Evolutionary conservation across 2,797 vertebrate genomes (phyloP), one percentile per base, ranked within the genome.

Genomic region (Chaetodon trifasciatus): DNA sequence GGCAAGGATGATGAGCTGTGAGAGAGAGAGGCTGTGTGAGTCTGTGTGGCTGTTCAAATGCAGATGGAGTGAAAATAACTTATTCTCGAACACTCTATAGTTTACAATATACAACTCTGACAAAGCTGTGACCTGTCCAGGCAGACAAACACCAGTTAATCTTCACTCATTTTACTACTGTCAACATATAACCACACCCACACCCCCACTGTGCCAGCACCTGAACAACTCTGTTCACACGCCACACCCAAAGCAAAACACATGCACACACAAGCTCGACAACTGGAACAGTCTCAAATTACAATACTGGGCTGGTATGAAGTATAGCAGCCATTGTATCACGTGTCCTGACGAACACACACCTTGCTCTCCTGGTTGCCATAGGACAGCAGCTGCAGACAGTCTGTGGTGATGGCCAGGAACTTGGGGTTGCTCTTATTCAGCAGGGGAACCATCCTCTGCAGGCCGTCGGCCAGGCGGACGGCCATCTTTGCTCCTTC

Each of bases 321-420:
- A 23, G 28, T 10, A 40, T 9, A 55, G 1, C 58, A 42, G 52
- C 2, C 19, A 3, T n/a, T 55, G 19, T 24, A 40, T 47, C 8
- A 44, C 0, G 6, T 1, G 40, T 4, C 23, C 4, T n/a, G n/a
- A 24, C 12, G 39, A 42, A 84, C 87, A 85, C 87, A 74, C 93
- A 73, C 98, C 97, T 99, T 99, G 96, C 98, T 99, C 95, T 99
- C 98, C 92, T 99, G 98, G 94, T 99, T 99, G 70, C 98, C 97
- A 0, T 98, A 99, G 19, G 98, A 97, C 65, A 99, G 95, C 46
- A 99, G 95, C 93, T 99, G 98, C 82, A 99, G 96, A 86, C 98
- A 99, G 95, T 99, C 98, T 0, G 98, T 99, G 90, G 98, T 99
- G 94, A 99, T 99, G 70, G 98, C 98, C 90, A 99, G 93, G 93